Evolutionary conservation across 64 coral and sea anemone species (phyloP).

Genomic region (Cladopsammia gracilis): DNA sequence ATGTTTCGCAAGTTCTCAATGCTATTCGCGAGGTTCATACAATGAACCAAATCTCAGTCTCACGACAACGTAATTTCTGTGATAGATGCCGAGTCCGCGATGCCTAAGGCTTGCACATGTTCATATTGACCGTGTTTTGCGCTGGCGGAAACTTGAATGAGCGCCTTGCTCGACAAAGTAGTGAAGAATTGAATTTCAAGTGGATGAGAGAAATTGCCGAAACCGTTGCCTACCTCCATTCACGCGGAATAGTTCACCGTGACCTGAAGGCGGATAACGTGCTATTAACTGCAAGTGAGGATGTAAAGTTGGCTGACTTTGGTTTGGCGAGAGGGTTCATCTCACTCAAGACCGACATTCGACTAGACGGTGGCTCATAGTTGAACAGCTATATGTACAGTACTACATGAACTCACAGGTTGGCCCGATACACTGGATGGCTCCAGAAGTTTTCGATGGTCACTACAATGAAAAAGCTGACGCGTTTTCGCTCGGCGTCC

Average conservation of each 20-base stretch:
- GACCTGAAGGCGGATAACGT: slow-evolving; percentile 75
- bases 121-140: too few relatives aligned
- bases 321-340: slow-evolving; percentile 61
- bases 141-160: slow-evolving; percentile 4
- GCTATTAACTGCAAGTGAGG: slow-evolving; percentile 23
- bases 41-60: too few relatives aligned
- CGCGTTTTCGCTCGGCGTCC: slow-evolving; percentile 66
- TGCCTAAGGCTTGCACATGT: too few relatives aligned
- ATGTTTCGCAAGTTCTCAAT: too few relatives aligned
- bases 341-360: not conserved
- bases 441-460: slow-evolving; percentile 42
- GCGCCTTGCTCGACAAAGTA: slow-evolving; percentile 17
- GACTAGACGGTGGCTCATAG: not conserved
- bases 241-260: slow-evolving; percentile 54
- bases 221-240: slow-evolving; percentile 52
- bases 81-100: too few relatives aligned
- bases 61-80: too few relatives aligned
- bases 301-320: slow-evolving; percentile 63
- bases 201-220: slow-evolving; percentile 50
- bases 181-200: slow-evolving; percentile 47
- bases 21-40: too few relatives aligned
- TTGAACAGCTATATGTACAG: not conserved
- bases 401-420: slow-evolving; percentile 62
- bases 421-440: slow-evolving; percentile 54
- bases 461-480: slow-evolving; percentile 76